Evolutionary conservation across 2,113 vertebrate genomes (phyloP), one percentile per base, ranked within the genome.

Genomic region (Oreochromis tanganicae): DNA sequence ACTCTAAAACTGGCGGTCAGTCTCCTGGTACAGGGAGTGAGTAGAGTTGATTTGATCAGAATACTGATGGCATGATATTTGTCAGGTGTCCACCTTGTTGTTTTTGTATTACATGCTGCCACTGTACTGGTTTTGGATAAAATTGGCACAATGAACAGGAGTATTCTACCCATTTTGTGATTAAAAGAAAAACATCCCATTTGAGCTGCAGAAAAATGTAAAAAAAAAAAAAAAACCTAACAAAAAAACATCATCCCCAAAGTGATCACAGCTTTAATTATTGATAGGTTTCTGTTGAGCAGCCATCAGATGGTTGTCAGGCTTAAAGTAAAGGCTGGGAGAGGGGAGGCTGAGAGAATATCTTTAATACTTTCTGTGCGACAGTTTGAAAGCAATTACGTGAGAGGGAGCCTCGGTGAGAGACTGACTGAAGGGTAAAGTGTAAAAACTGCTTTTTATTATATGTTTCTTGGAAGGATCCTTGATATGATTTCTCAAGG

Each of bases 351-450:
- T 73, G 68, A 50, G 43, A 59, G 43, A 55, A 50, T 68, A 34
- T 63, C 21, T 73, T 81, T 90, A 43, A 85, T 83, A 63, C 41
- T 80, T 88, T 93, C 84, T 85, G 34, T 59, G 84, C 81, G 89
- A 90, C 83, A 85, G 85, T 92, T 83, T 92, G 56, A 93, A 93
- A 93, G 83, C 89, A 92, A 92, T 90, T 92, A 92, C 41, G 84
- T 66, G 83, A 85, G 75, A 82, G 75, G 21, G 7, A 59, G 82
- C 66, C 63, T 90, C 57, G 41, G 85, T 84, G n/a, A 46, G 71
- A 56, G 27, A 78, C 19, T 34, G 87, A 85, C 57, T 84, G 50
- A 32, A 83, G n/a, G 56, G n/a, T 11, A 48, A 88, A 56, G 48
- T 41, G n/a, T 55, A 88, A 81, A 86, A 61, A 78, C 41, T 36